Base-by-base conservation (phyloP, 2,113 vertebrate genomes). In the Tauraco erythrolophus region DNA sequence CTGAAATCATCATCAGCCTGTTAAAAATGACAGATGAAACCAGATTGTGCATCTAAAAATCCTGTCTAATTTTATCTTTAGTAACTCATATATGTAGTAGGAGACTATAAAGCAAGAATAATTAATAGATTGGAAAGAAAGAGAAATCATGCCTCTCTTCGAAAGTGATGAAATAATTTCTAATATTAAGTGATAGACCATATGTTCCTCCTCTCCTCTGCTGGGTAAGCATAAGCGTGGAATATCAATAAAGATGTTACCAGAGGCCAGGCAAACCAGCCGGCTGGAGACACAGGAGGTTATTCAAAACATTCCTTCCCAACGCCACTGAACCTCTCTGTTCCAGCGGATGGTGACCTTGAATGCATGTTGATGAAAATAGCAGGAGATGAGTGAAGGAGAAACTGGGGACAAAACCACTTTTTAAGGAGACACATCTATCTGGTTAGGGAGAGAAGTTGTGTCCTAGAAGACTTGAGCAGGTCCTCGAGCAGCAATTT, bases 1-100 rank as follows among this genome's bases (percentile, higher is more conserved):
- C 86, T 82, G 89, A 96, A 94, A 94, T 88, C 85, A 87, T 84
- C 74, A 89, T 69, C 84, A 91, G 87, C 81, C 94, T 85, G 74
- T 95, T 94, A 77, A 92, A 96, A 95, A 94, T 82, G 84, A 95
- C 77, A 83, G 93, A 89, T 95, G 57, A 95, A 94, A 92, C 76
- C 92, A 96, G 95, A 91, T 41, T 92, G 86, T 81, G 86, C 84
- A 72, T 91, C 77, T 96, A 79, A 95, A 97, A 95, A 76, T 61
- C 74, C 69, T 87, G n/a, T 54, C 87, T 89, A 62, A 87, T 95
- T 96, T 94, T 97, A 80, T 95, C 82, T 85, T 82, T 64, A 94
- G 58, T 89, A 94, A 84, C 54, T 94, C 31, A 9, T 61, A 35
- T 33, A 54, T 88, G 70, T 65, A 79, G 65, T 72, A 68, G 70